phyloP scores from a whole-genome alignment of 2,888 invertebrate species.

The Meandrusa payeni region DNA sequence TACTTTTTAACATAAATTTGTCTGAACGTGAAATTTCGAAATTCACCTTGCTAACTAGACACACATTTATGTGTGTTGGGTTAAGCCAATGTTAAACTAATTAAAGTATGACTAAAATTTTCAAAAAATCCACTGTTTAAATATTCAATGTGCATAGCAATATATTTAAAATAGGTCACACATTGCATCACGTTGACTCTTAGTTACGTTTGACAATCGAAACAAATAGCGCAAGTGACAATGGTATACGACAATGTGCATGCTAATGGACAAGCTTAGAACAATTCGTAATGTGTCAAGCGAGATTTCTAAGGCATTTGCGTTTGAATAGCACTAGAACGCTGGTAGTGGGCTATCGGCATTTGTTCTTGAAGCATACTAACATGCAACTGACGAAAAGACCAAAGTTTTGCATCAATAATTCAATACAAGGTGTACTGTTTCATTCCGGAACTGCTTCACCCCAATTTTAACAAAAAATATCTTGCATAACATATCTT shows the following conservation, averaged over 20 bases:
- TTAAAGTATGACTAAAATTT: too few species aligned
- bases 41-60: too few species aligned
- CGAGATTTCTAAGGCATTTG: conserved; percentile 36
- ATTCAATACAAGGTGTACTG: conserved; percentile 5
- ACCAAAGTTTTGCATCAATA: conserved; percentile 6
- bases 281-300: conserved; percentile 26
- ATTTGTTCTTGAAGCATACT: conserved; percentile 11
- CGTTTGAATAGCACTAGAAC: conserved; percentile 33
- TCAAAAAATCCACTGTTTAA: conserved; percentile 15
- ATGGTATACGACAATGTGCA: conserved; percentile 19
- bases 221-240: conserved; percentile 26
- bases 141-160: conserved; percentile 25
- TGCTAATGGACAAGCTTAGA: conserved; percentile 25
- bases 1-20: too few species aligned
- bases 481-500: too few species aligned
- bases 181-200: conserved; percentile 29
- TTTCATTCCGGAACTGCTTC: neutral
- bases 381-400: conserved; percentile 2
- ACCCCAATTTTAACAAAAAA: neutral
- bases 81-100: too few species aligned
- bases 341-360: conserved; percentile 5
- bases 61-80: too few species aligned
- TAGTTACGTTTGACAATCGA: conserved; percentile 23
- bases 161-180: conserved; percentile 28
- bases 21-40: too few species aligned